These are phyloP conservation scores for Pagetopsis macropterus DNA, from an alignment of 2,797 vertebrate species.

Conservation along the genomic window DNA sequence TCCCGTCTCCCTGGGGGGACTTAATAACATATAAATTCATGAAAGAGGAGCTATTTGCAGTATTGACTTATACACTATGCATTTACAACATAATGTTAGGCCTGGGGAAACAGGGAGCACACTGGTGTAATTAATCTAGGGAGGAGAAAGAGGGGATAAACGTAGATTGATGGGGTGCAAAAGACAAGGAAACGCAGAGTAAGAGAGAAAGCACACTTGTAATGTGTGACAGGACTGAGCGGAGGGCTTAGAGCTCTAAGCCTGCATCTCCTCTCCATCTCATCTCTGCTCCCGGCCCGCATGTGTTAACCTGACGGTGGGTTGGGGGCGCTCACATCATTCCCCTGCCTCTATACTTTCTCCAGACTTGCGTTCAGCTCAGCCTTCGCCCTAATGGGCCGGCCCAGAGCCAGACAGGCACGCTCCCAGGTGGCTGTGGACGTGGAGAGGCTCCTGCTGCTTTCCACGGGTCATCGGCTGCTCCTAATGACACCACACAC, in stretches of 20 bases:
- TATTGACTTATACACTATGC: conserved; percentile 85
- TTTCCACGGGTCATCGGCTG: conserved; percentile 78
- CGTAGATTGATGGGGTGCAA: conserved; percentile 68
- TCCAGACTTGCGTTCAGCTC: conserved; percentile 35
- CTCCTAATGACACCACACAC: conserved; percentile 77
- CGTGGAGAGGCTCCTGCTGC: conserved; percentile 69
- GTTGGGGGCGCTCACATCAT: conserved; percentile 62
- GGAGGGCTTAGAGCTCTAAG: conserved; percentile 46
- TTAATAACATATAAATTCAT: conserved; percentile 85
- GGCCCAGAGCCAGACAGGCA: conserved; percentile 46
- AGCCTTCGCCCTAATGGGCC: conserved; percentile 61
- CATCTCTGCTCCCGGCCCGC: conserved; percentile 30
- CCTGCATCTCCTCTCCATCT: conserved; percentile 49
- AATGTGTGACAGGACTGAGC: conserved; percentile 54
- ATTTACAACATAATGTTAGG: conserved; percentile 85
- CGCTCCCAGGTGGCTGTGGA: conserved; percentile 70
- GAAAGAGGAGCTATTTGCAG: conserved; percentile 83
- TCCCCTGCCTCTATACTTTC: conserved; percentile 36
- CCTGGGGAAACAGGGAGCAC: conserved; percentile 72
- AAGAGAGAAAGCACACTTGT: conserved; percentile 41
- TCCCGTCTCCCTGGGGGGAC: conserved; percentile 69
- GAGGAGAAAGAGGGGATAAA: conserved; percentile 70
- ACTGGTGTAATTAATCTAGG: conserved; percentile 82
- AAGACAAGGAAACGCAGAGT: conserved; percentile 59
- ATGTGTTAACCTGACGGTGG: conserved; percentile 50